Conservation (phyloP, 1,140 invertebrate genomes). For the Onthophagus taurus region DNA sequence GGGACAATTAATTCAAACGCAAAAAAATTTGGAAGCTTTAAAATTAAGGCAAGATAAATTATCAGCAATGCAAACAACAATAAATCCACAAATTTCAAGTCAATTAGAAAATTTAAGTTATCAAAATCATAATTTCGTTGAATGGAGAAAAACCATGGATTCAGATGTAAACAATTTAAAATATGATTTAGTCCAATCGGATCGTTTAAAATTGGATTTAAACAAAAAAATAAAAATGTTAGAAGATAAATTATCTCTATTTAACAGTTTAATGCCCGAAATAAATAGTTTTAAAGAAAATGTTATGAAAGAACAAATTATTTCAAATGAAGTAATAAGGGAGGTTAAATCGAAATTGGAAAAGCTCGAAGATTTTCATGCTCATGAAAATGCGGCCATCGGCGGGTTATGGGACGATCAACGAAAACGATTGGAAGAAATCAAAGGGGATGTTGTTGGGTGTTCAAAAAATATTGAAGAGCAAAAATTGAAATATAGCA, state of each 20-base stretch:
- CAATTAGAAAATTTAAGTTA: conserved; percentile 21
- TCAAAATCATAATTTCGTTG: conserved; percentile 18
- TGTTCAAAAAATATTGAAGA: conserved; percentile 33
- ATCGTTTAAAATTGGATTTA: conserved; percentile 2
- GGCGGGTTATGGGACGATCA: conserved; percentile 36
- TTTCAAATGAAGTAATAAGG: conserved; percentile 42
- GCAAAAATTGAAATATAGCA: conserved; percentile 21
- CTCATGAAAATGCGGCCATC: conserved; percentile 32
- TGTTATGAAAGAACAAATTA: conserved; percentile 46
- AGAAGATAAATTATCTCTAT: neutral
- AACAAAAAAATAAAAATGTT: conserved; percentile 10
- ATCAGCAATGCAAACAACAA: neutral
- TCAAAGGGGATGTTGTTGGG: conserved; percentile 36
- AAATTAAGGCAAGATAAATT: conserved; percentile 1
- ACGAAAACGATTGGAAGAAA: conserved; percentile 28
- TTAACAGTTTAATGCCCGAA: conserved; percentile 26
- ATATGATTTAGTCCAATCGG: conserved; percentile 2
- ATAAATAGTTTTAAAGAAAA: conserved; percentile 46
- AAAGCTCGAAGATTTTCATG: conserved; percentile 48
- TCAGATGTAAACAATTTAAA: conserved; percentile 17
- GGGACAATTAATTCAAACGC: conserved; percentile 1
- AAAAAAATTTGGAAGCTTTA: neutral
- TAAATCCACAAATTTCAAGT: neutral
- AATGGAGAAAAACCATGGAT: conserved; percentile 21
- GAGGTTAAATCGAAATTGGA: conserved; percentile 51